A percentile compares a stretch with the other conserved stretches of the same genome.
Conservation (phyloP, 2,888 invertebrate genomes). For the Archips xylosteana region DNA sequence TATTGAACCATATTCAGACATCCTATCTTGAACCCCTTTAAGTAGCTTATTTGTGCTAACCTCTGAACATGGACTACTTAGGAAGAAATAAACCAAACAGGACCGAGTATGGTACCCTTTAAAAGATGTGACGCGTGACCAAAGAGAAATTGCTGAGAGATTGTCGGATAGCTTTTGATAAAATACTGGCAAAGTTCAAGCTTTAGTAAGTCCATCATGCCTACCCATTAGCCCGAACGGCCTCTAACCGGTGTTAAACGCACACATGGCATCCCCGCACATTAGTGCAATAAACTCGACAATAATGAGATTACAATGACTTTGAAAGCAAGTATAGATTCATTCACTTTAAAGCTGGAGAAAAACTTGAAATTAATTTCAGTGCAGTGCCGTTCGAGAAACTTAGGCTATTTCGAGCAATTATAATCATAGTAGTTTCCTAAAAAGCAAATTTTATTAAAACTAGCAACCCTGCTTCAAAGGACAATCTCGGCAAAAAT, state of each 20-base stretch:
- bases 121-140: not conserved
- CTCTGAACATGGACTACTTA: too few species aligned
- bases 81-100: too few species aligned
- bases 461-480: constrained; percentile 5
- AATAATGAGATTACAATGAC: constrained; percentile 52
- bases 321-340: not conserved
- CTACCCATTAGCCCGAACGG: constrained; percentile 5
- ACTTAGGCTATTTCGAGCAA: not conserved
- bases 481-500: constrained; percentile 15
- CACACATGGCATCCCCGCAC: constrained; percentile 63
- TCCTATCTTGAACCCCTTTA: too few species aligned
- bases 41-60: not conserved
- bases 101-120: too few species aligned
- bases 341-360: not conserved
- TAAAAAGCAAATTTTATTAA: not conserved
- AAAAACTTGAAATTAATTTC: not conserved
- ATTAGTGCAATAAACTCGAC: constrained; percentile 83
- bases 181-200: not conserved
- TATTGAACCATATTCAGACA: too few species aligned
- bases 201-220: not conserved
- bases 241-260: constrained; percentile 45
- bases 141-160: not conserved
- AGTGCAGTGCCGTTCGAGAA: not conserved
- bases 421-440: not conserved
- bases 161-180: not conserved